Conservation (phyloP, 2,797 vertebrate species). For the Coranthus polyacanthus region DNA sequence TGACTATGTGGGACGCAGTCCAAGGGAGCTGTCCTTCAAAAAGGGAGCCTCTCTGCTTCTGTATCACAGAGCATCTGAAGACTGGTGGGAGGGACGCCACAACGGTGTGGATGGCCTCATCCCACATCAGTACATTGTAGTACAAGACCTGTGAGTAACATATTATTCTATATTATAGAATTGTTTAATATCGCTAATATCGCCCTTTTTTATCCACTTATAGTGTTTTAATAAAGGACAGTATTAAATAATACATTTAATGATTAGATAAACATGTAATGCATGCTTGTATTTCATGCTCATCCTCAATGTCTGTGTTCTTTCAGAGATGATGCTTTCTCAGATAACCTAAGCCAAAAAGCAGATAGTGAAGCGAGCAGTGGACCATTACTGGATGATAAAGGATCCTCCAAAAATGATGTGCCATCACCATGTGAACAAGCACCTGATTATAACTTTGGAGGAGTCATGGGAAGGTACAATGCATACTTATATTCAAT, state of each 20-base stretch:
- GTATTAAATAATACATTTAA: too few relatives aligned
- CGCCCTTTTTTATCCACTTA: too few relatives aligned
- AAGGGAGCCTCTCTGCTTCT: conserved; percentile 94
- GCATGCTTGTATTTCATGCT: background rate
- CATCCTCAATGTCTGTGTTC: conserved; percentile 11
- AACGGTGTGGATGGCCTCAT: conserved; percentile 95
- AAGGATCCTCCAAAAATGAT: conserved; percentile 95
- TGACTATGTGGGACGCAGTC: conserved; percentile 91
- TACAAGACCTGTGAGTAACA: conserved; percentile 93
- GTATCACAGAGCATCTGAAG: conserved; percentile 92
- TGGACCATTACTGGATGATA: conserved; percentile 94
- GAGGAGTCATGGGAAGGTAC: conserved; percentile 94
- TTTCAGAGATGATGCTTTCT: conserved; percentile 95
- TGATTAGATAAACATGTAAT: too few relatives aligned
- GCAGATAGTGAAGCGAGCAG: conserved; percentile 98
- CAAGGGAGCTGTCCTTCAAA: conserved; percentile 94
- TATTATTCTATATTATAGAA: too few relatives aligned
- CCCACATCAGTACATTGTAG: conserved; percentile 96
- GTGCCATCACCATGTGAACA: conserved; percentile 94
- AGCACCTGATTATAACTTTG: conserved; percentile 91
- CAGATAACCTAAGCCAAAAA: conserved; percentile 97
- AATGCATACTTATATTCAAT: conserved; percentile 19
- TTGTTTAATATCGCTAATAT: too few relatives aligned
- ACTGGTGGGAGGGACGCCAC: conserved; percentile 97
- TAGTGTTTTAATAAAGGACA: too few relatives aligned